Evolutionary conservation across 2,797 vertebrate species (phyloP), one percentile per base, ranked within the genome.

Genomic region (Amblyopsis hoosieri): DNA sequence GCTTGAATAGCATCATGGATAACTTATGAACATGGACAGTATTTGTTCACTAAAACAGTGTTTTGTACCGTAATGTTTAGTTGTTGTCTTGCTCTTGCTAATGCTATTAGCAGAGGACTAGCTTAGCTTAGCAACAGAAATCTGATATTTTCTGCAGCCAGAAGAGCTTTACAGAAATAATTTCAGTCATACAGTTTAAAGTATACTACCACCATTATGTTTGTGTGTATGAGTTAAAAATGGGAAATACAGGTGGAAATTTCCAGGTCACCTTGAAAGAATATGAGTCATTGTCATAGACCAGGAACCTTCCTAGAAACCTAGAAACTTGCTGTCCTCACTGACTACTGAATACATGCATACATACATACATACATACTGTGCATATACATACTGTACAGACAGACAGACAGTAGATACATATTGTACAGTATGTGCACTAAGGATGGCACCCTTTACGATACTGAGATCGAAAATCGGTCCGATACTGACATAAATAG

Each of bases 1-100:
- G 81, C 67, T 69, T 69, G 72, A 81, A 78, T 85, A 31, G 74
- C 53, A 42, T 62, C 79, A 74, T 56, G 33, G 69, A 76, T 80
- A 81, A 65, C 71, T 23, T 23, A 9, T 62, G 59, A 72, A 73
- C 72, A 60, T 69, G 64, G n/a, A 55, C 54, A 60, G 2, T 52
- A 12, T 67, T 64, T 67, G 23, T 23, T 67, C 42, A 63, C 51
- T 45, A 49, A 75, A 79, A 61, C 29, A 0, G 42, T 71, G 62
- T 64, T 53, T 42, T 0, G 55, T 42, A 9, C 37, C 6, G 9
- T 7, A 56, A 10, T 9, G 9, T 14, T 14, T 12, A 45, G 9
- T 12, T 45, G 12, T 46, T 12, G 14, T 46, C 33, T 7, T 42
- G 33, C n/a, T 10, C 53, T 8, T 4, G 23, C n/a, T 56, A 3